Percentiles rank a stretch among this genome's conserved stretches.
Evolutionary conservation across 2,113 vertebrate species (phyloP).

Genomic region (Oreamnos americanus): DNA sequence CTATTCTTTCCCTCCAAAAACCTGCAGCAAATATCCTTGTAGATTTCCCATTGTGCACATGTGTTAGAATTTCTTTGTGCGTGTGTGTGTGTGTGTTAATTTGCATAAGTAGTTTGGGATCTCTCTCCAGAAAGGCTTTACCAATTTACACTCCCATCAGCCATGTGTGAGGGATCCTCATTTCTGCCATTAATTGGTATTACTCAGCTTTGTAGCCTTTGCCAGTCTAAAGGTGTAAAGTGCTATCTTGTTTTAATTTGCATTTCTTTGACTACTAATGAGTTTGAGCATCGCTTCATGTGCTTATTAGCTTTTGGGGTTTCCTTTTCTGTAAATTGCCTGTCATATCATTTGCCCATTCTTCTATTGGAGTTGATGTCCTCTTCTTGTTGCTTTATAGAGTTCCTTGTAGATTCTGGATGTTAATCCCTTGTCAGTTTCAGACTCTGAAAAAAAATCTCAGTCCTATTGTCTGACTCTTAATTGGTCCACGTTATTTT

Average conservation of each 20-base stretch:
- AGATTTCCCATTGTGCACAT: neutral
- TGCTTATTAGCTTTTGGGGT: conserved; percentile 70
- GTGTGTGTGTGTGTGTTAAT: neutral
- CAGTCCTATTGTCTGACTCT: conserved; percentile 16
- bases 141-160: conserved; percentile 5
- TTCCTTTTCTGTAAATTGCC: conserved; percentile 69
- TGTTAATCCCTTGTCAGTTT: conserved; percentile 67
- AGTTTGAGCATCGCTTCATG: conserved; percentile 46
- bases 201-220: conserved; percentile 42
- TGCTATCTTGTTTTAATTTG: conserved; percentile 65
- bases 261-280: conserved; percentile 70
- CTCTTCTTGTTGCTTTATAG: conserved; percentile 7
- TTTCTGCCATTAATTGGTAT: conserved; percentile 63
- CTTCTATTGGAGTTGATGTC: conserved; percentile 45
- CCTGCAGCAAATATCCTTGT: neutral
- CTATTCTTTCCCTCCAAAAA: neutral
- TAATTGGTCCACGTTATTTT: conserved; percentile 44
- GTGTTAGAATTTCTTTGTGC: neutral
- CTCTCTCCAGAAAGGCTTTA: neutral
- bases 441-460: conserved; percentile 21
- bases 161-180: conserved; percentile 11
- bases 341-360: conserved; percentile 63
- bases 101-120: neutral
- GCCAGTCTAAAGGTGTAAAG: conserved; percentile 64
- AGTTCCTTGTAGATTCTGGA: conserved; percentile 31